phyloP scores from a whole-genome alignment of 1,140 invertebrate genomes.

The Halyomorpha halys region DNA sequence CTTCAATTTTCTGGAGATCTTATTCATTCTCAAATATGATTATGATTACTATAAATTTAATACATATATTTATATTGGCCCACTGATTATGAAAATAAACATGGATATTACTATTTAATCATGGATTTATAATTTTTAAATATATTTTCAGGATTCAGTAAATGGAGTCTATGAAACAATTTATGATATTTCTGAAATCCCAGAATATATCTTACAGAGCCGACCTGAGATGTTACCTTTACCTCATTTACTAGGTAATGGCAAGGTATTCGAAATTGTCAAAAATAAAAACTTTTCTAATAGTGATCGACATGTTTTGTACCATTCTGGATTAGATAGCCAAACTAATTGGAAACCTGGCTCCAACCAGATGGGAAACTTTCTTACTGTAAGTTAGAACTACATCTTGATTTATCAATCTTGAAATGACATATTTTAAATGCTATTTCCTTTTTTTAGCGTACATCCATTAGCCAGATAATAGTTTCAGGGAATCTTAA shows the following conservation, averaged over 20 bases:
- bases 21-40: no score
- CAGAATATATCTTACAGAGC: constrained; percentile 25
- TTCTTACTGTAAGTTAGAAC: constrained; percentile 40
- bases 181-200: constrained; percentile 33
- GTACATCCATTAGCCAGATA: constrained; percentile 29
- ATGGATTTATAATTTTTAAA: no score
- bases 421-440: constrained; percentile 19
- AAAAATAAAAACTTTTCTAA: constrained; percentile 55
- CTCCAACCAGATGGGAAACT: constrained; percentile 43
- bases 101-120: no score
- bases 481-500: constrained; percentile 31
- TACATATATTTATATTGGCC: no score
- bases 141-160: constrained; percentile 31
- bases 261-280: constrained; percentile 46
- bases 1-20: no score
- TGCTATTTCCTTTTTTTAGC: constrained; percentile 24
- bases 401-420: constrained; percentile 15
- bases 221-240: constrained; percentile 32
- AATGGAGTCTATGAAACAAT: constrained; percentile 35
- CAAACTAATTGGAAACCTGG: constrained; percentile 43
- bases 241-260: constrained; percentile 36
- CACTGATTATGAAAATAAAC: no score
- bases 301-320: constrained; percentile 45
- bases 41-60: no score
- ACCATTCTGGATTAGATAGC: constrained; percentile 47